Percentiles rank a stretch among this genome's conserved stretches.
Evolutionary conservation across 1,140 invertebrate genomes (phyloP).

Genomic region (Drosophila truncata): DNA sequence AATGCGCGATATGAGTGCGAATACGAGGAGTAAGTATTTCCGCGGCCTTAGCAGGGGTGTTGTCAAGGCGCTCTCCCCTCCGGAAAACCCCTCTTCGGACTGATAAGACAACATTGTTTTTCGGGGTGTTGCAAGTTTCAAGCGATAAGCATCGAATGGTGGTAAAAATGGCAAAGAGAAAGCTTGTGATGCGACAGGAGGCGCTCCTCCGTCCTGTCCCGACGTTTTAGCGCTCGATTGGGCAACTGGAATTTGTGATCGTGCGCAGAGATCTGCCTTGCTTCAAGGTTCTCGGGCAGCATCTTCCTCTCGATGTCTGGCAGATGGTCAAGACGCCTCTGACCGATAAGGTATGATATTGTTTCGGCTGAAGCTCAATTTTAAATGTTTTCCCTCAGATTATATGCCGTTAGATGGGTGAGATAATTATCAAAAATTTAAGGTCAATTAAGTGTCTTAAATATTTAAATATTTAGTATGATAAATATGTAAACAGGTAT

Average conservation of each 20-base stretch:
- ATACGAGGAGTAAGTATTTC: slow-evolving; percentile 14
- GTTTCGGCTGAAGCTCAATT: slow-evolving; percentile 27
- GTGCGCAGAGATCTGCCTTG: slow-evolving; percentile 62
- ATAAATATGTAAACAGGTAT: background rate
- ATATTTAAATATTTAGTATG: background rate
- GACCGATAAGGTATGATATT: slow-evolving; percentile 53
- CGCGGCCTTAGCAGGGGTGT: slow-evolving; percentile 64
- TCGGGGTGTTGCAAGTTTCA: slow-evolving; percentile 65
- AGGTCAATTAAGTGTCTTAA: background rate
- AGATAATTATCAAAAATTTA: slow-evolving; percentile 16
- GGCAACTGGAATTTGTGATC: slow-evolving; percentile 73
- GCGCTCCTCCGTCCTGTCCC: slow-evolving; percentile 17
- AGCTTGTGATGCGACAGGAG: slow-evolving; percentile 51
- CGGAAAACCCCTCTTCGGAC: background rate
- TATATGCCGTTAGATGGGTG: slow-evolving; percentile 34
- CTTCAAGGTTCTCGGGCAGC: slow-evolving; percentile 30
- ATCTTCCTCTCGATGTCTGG: background rate
- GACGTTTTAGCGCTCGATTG: slow-evolving; percentile 57
- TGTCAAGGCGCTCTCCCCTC: slow-evolving; percentile 52
- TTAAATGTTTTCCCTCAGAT: slow-evolving; percentile 24
- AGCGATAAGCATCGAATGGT: slow-evolving; percentile 68
- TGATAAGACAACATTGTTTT: slow-evolving; percentile 64
- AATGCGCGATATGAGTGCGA: slow-evolving; percentile 63
- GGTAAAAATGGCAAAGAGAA: slow-evolving; percentile 67
- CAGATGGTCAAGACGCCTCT: slow-evolving; percentile 37